phyloP scores from a whole-genome alignment of 2,888 invertebrate genomes.

The Xanthia icteritia region DNA sequence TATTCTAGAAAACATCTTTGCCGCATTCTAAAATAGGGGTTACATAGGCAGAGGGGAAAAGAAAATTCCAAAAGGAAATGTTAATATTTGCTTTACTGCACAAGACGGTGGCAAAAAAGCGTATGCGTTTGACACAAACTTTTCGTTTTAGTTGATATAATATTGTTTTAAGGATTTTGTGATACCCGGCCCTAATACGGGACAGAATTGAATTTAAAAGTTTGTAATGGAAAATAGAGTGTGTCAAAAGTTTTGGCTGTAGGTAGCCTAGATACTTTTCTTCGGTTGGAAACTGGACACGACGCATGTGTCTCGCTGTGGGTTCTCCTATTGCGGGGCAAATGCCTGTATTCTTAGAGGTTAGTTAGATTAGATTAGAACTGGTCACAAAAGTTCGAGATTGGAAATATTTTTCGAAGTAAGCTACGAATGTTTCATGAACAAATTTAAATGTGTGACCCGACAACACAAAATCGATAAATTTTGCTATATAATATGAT shows the following conservation, averaged over 20 bases:
- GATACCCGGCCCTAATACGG: background rate
- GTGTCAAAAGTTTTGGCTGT: background rate
- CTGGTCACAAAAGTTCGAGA: background rate
- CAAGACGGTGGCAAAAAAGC: constrained; percentile 63
- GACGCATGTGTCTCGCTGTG: background rate
- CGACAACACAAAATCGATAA: no score
- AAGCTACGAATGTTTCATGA: background rate
- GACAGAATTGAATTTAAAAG: constrained; percentile 1
- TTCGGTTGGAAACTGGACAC: background rate
- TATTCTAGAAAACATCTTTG: constrained; percentile 7
- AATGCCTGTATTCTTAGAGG: background rate
- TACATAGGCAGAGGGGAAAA: constrained; percentile 62
- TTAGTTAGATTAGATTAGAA: no score
- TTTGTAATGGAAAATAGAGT: constrained; percentile 28
- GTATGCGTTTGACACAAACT: constrained; percentile 66
- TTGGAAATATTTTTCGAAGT: background rate
- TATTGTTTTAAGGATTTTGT: background rate
- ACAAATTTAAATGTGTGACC: background rate
- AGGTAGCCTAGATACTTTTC: background rate
- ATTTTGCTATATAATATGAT: background rate
- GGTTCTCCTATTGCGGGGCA: no score
- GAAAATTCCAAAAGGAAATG: constrained; percentile 76
- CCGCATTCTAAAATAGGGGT: constrained; percentile 41
- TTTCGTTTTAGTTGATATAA: constrained; percentile 15
- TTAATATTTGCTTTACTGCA: constrained; percentile 78